Evolutionary conservation across 2,797 vertebrate genomes (phyloP).

Genomic region (Hozukius guyotensis): DNA sequence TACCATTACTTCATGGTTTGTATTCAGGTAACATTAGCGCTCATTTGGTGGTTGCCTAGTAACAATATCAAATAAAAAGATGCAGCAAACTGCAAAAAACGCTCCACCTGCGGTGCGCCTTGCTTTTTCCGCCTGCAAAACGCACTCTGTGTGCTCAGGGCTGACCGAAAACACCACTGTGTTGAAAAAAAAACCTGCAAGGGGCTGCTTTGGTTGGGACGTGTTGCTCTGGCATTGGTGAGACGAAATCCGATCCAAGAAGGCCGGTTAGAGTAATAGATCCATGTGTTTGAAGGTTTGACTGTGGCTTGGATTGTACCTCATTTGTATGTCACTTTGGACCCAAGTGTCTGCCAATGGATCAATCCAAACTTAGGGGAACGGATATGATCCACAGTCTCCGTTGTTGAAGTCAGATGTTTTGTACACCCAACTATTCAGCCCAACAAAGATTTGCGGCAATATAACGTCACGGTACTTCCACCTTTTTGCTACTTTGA

Average conservation of each 20-base stretch:
- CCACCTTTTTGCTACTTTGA: neutral
- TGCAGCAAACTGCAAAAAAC: too few species aligned
- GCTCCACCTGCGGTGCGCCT: too few species aligned
- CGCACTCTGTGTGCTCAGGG: too few species aligned
- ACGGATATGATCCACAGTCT: neutral
- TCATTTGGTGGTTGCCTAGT: too few species aligned
- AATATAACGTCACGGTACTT: neutral
- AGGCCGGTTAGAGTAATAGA: neutral
- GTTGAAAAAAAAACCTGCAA: neutral
- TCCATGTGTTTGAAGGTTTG: neutral
- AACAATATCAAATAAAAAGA: too few species aligned
- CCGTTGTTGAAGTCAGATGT: neutral
- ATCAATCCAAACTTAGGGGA: neutral
- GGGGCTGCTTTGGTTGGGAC: neutral
- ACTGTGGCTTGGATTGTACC: neutral
- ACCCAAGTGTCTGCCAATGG: neutral
- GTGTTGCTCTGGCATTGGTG: neutral
- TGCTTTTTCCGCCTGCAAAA: too few species aligned
- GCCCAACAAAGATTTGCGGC: neutral
- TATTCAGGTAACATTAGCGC: too few species aligned
- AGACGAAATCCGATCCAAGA: neutral
- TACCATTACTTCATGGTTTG: too few species aligned
- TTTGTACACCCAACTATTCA: neutral
- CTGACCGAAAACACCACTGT: neutral
- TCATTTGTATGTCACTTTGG: neutral